Base-by-base conservation (phyloP, 92 coral and sea anemone species). In the Pocillopora meandrina region DNA sequence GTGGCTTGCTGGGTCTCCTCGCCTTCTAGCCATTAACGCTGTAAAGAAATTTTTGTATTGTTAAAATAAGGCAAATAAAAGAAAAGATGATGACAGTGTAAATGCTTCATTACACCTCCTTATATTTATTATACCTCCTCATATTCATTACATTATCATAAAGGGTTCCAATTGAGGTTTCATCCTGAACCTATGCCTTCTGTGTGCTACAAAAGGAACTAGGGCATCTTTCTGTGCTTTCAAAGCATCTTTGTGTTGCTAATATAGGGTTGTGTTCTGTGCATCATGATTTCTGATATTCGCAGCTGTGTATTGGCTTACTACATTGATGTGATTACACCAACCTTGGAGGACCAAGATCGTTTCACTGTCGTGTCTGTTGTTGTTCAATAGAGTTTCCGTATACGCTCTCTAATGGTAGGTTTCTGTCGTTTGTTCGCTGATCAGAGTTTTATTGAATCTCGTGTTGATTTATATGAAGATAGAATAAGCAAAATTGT, bases 381-480 rank as follows among this genome's bases (percentile, higher is more conserved):
- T 10, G 33, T 19, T 2, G 2, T 65, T 65, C 13, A 65, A 12
- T 14, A 65, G 23, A 13, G 35, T 4, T 21, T 65, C 12, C 11
- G 23, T 1, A 9, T 20, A 65, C 19, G 69, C 69, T 21, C 23
- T n/a, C 31, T 65, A 65, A 4, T 65, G 69, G 33, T 65, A 65
- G 2, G 33, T 65, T 2, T 65, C 69, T 0, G 69, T 65, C 26
- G 26, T 23, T 18, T n/a, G 33, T 5, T 64, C 65, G 14, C 49
- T 75, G 55, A 75, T 75, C 18, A 75, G 65, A 0, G 79, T 75
- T 2, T 21, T 52, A n/a, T 75, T 75, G 10, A 75, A 10, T 23
- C 79, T 9, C 10, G 58, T 12, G 3, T 10, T n/a, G 42, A 52
- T 5, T 23, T 75, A 65, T 21, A 56, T 75, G 66, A 75, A 19